phyloP scores from a whole-genome alignment of 2,888 invertebrate species.

The Strigamia maritima region DNA sequence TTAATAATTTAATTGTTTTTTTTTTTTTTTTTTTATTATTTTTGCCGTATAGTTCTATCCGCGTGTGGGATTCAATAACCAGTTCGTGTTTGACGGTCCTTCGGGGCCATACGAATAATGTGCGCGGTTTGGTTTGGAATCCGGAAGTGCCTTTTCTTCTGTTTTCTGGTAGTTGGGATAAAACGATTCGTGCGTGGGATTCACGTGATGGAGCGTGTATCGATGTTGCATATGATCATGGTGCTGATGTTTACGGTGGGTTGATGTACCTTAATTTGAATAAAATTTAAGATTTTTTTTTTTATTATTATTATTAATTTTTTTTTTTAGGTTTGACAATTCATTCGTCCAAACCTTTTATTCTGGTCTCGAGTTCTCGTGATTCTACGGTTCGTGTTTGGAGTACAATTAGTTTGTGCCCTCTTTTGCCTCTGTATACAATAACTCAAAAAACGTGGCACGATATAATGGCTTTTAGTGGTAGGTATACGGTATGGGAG shows the following conservation, averaged over 20 bases:
- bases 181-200: conserved; percentile 54
- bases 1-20: too few relatives aligned
- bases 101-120: conserved; percentile 52
- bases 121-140: conserved; percentile 54
- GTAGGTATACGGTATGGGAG: not conserved
- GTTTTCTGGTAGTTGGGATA: conserved; percentile 55
- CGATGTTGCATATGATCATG: conserved; percentile 52
- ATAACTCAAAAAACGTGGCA: conserved; percentile 49
- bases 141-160: conserved; percentile 53
- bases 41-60: conserved; percentile 48
- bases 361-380: conserved; percentile 53
- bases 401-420: conserved; percentile 51
- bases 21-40: too few relatives aligned
- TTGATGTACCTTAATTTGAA: not conserved
- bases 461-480: conserved; percentile 45
- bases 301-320: too few relatives aligned
- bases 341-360: conserved; percentile 53
- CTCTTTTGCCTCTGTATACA: conserved; percentile 51
- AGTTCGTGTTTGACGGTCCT: conserved; percentile 50
- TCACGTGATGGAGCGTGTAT: conserved; percentile 52
- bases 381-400: conserved; percentile 55
- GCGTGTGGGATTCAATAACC: conserved; percentile 53
- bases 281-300: not conserved
- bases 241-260: conserved; percentile 55
- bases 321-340: conserved; percentile 52